Evolutionary conservation across 2,888 invertebrate species (phyloP).

Genomic region (Halictus quadricinctus): DNA sequence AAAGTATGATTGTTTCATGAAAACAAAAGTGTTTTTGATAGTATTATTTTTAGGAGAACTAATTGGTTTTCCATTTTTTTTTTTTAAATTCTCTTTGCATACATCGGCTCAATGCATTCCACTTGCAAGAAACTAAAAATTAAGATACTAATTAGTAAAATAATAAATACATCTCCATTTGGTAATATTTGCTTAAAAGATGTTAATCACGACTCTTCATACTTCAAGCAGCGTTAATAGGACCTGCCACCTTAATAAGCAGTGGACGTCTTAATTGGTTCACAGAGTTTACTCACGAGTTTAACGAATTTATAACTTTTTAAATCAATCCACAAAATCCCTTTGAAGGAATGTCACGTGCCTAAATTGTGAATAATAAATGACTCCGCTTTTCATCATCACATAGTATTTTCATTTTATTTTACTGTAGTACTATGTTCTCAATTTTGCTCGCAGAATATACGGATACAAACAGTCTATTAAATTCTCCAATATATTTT

Average conservation of each 20-base stretch:
- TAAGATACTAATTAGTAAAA: not conserved
- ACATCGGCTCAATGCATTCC: too few species aligned
- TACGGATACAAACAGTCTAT: too few species aligned
- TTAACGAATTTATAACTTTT: constrained; percentile 2
- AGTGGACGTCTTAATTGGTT: not conserved
- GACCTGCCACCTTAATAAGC: not conserved
- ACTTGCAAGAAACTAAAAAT: not conserved
- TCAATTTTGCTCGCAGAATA: too few species aligned
- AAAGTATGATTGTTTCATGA: not conserved
- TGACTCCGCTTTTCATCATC: not conserved
- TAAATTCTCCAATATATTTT: too few species aligned
- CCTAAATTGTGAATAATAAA: constrained; percentile 1
- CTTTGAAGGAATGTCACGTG: not conserved
- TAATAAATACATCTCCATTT: not conserved
- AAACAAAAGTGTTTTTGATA: not conserved
- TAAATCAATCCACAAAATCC: not conserved
- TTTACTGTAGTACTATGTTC: too few species aligned
- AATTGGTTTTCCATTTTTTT: not conserved
- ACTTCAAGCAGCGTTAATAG: not conserved
- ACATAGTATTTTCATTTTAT: not conserved
- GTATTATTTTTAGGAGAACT: not conserved
- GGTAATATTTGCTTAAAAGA: not conserved
- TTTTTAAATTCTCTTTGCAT: not conserved
- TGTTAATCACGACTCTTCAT: not conserved
- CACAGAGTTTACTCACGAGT: not conserved